Evolutionary conservation across 2,113 vertebrate genomes (phyloP).

Genomic region (Eclectus roratus): DNA sequence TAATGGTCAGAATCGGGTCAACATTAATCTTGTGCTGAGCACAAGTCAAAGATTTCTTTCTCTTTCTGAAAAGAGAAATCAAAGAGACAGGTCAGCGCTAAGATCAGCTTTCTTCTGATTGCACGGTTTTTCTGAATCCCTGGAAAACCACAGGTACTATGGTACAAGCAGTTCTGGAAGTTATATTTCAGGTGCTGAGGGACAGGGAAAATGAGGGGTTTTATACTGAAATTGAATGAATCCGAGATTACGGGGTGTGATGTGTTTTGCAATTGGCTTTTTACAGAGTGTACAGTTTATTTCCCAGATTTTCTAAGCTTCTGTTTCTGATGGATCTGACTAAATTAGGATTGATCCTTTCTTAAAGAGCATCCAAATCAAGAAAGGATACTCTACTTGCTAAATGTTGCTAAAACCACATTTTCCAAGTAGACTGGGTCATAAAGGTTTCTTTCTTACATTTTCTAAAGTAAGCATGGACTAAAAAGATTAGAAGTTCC

Average conservation of each 20-base stretch:
- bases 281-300: not conserved
- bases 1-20: not conserved
- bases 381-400: not conserved
- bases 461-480: not conserved
- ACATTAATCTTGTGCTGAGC: not conserved
- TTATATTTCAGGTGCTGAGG: not conserved
- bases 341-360: not conserved
- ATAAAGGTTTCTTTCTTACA: not conserved
- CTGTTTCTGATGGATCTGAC: not conserved
- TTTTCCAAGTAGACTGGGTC: not conserved
- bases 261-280: not conserved
- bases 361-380: not conserved
- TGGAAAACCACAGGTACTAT: not conserved
- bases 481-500: not conserved
- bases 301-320: not conserved
- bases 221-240: not conserved
- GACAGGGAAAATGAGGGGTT: accelerated
- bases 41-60: not conserved
- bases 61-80: not conserved
- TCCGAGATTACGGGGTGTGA: not conserved
- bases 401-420: not conserved
- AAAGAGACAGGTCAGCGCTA: not conserved
- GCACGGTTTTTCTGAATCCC: not conserved
- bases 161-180: not conserved
- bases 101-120: not conserved